Evolutionary conservation across 2,888 invertebrate genomes (phyloP), one percentile per base, ranked within the genome.

Genomic region (Lasioglossum oenotherae): DNA sequence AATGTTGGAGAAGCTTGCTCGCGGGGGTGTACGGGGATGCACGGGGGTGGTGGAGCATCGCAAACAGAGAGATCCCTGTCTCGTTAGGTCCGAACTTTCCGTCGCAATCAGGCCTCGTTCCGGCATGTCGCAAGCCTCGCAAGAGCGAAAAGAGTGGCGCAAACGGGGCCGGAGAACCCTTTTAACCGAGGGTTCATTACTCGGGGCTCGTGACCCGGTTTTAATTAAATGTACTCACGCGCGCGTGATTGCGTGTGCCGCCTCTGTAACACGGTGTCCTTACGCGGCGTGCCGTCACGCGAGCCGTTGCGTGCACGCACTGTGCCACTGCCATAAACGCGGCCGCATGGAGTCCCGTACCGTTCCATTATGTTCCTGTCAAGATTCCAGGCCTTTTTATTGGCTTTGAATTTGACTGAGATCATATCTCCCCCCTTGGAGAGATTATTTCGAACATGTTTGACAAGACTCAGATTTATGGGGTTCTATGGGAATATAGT

Each of bases 191-290:
- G 84, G 80, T 88, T 88, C 80, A 77, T 87, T 87, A 86, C 79
- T 75, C 67, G 74, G 27, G 35, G 78, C 81, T 85, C 76, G 78
- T 78, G 75, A 84, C 81, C 81, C 67, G 35, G 78, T 89, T 89
- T 89, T 87, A 89, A 89, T 89, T 88, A 89, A 86, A 87, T 84
- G 81, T 83, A 83, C 77, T 31, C 69, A 27, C 44, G 74, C 31
- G 71, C 73, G 76, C 71, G 57, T 46, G 44, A 83, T 89, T 75
- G 78, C 81, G 87, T 85, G 81, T 74, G 41, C 75, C 67, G 67
- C 10, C 67, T 69, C 64, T 35, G 73, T 74, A 72, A 75, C 82
- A 78, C 74, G 49, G 1, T 67, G 76, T 76, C 44, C 23, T 74
- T 23, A 23, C 53, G 27, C 38, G 72, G 12, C 27, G 46, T 19